Evolutionary conservation across 2,797 vertebrate genomes (phyloP).

Genomic region (Clarias pachynema): DNA sequence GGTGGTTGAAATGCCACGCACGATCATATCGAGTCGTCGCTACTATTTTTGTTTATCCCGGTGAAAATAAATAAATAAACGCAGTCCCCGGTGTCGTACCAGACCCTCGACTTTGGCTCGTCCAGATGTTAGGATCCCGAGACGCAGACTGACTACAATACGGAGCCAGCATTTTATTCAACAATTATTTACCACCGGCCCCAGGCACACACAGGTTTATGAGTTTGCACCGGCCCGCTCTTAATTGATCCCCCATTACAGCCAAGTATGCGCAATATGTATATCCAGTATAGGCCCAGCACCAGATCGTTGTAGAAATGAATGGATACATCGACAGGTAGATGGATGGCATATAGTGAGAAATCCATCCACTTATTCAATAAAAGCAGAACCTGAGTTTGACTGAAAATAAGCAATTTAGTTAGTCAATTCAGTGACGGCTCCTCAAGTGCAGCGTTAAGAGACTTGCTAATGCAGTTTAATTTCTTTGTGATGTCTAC

Average conservation of each 20-base stretch:
- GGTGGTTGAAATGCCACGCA: not conserved
- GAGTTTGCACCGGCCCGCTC: slow-evolving; percentile 66
- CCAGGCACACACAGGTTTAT: slow-evolving; percentile 52
- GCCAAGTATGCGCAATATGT: slow-evolving; percentile 74
- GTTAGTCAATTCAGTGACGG: slow-evolving; percentile 48
- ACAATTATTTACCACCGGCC: slow-evolving; percentile 49
- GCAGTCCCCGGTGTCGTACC: not conserved
- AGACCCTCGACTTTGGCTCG: not conserved
- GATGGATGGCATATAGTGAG: slow-evolving; percentile 79
- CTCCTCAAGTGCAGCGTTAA: slow-evolving; percentile 48
- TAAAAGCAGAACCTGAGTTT: slow-evolving; percentile 75
- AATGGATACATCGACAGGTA: slow-evolving; percentile 81
- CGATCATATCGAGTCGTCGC: not conserved
- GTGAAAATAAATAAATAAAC: not conserved
- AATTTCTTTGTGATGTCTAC: slow-evolving; percentile 46
- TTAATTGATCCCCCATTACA: slow-evolving; percentile 78
- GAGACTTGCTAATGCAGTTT: slow-evolving; percentile 51
- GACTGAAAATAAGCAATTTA: slow-evolving; percentile 66
- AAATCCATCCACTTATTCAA: slow-evolving; percentile 76
- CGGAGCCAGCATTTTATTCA: slow-evolving; percentile 48
- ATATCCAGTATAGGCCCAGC: slow-evolving; percentile 67
- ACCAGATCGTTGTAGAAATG: slow-evolving; percentile 74
- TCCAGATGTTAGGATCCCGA: slow-evolving; percentile 3
- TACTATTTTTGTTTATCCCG: not conserved
- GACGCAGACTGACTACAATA: slow-evolving; percentile 28